Base-by-base conservation (phyloP, 1,140 invertebrate species). In the Psix sp. region DNA sequence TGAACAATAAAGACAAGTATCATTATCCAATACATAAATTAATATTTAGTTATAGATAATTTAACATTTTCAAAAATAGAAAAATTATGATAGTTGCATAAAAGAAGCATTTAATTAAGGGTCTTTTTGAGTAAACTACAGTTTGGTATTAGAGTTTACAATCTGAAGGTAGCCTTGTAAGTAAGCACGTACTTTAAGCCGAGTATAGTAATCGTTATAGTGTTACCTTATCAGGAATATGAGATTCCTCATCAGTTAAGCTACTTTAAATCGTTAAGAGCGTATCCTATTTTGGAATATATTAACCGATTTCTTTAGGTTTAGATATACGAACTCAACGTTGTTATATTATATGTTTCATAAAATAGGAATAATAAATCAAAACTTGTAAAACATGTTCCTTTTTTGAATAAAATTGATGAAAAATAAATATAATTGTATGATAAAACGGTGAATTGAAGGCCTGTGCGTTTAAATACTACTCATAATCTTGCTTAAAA, bases 171-270 rank as follows among this genome's bases (percentile, higher is more conserved):
- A 68, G 29, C 38, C 54, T 59, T 52, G 38, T 43, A 59, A 33
- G 38, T 59, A 14, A 57, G 15, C 52, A 59, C 46, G 63, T 39
- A 49, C 33, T n/a, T n/a, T 39, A 56, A 57, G 15, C 52, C 36
- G 35, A 43, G 52, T 67, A 43, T 67, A 56, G 65, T 14, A 52
- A 45, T 59, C 45, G 65, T 57, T 68, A 68, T 51, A 68, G 54
- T 68, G 46, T 39, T 59, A 35, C 65, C 65, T 59, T 68, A 68
- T 45, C 31, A 29, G 65, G 54, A 39, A 59, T 68, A 60, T 52
- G 33, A 68, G 54, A 68, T 68, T 33, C 46, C 48, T 60, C 65
- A 59, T 59, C 46, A 68, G 45, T 57, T 68, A 68, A 56, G 45
- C 38, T 39, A 51, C 60, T 59, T 68, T 51, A 68, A 68, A 52